phyloP scores from a whole-genome alignment of 2,888 invertebrate genomes.

The Liposcelis brunnea region DNA sequence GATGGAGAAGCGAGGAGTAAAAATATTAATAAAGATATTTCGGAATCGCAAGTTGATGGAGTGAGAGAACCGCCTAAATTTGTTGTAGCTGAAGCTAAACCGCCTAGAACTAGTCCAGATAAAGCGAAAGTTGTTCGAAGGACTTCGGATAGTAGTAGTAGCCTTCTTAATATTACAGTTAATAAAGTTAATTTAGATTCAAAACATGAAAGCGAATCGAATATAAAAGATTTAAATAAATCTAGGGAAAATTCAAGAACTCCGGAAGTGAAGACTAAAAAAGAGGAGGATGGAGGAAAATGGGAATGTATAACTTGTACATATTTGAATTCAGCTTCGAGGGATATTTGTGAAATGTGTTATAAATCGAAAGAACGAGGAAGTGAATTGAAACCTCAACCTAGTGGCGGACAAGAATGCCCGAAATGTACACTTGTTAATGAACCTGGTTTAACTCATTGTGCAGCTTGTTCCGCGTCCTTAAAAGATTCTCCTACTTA shows the following conservation, averaged over 20 bases:
- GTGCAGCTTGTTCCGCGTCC: conserved; percentile 50
- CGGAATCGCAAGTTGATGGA: conserved; percentile 30
- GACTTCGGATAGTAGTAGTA: too few relatives aligned
- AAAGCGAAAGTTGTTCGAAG: too few relatives aligned
- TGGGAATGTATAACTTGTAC: conserved; percentile 63
- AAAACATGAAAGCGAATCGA: too few relatives aligned
- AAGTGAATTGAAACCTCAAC: conserved; percentile 42
- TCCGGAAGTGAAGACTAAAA: conserved; percentile 28
- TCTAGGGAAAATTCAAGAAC: too few relatives aligned
- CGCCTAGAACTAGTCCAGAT: too few relatives aligned
- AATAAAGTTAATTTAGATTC: too few relatives aligned
- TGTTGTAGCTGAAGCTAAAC: too few relatives aligned
- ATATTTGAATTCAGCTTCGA: conserved; percentile 36
- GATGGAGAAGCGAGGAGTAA: neutral
- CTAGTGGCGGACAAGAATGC: conserved; percentile 57
- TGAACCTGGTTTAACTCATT: conserved; percentile 39
- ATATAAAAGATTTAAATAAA: too few relatives aligned
- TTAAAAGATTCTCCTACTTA: conserved; percentile 61
- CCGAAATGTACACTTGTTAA: conserved; percentile 61
- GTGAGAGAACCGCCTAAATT: conserved; percentile 24
- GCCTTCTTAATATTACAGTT: too few relatives aligned
- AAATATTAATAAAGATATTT: too few relatives aligned
- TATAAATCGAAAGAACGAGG: conserved; percentile 42
- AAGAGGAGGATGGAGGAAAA: conserved; percentile 25
- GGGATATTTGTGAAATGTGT: conserved; percentile 57